A percentile compares a stretch with the other conserved stretches of the same genome.
Conservation (phyloP, 2,888 invertebrate genomes). For the Epinotia nisella region DNA sequence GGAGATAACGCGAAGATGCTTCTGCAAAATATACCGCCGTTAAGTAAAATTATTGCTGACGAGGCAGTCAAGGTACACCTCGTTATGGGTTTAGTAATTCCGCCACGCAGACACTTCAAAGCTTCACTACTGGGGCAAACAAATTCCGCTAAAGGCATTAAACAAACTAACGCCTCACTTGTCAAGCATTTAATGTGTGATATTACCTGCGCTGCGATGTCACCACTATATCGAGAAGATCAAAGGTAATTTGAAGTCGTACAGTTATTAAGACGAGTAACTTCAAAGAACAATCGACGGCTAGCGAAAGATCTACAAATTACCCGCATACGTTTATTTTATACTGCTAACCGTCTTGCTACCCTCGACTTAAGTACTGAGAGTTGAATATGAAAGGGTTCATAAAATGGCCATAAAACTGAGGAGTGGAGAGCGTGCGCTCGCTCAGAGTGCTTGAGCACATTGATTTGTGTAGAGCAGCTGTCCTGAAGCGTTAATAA, state of each 20-base stretch:
- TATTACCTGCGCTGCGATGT: conserved; percentile 56
- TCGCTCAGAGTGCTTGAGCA: conserved; percentile 68
- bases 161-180: conserved; percentile 50
- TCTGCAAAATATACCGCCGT: conserved; percentile 59
- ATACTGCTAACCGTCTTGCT: conserved; percentile 76
- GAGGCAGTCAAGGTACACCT: conserved; percentile 55
- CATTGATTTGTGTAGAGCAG: conserved; percentile 84
- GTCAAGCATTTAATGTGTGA: conserved; percentile 67
- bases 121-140: conserved; percentile 57
- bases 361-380: conserved; percentile 62
- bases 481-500: conserved; percentile 81
- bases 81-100: conserved; percentile 61
- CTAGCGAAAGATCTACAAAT: conserved; percentile 71
- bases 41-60: conserved; percentile 72
- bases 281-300: conserved; percentile 75
- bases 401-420: conserved; percentile 80
- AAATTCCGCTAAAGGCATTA: conserved; percentile 59
- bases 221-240: conserved; percentile 64
- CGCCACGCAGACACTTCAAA: conserved; percentile 65
- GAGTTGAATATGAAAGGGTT: conserved; percentile 79
- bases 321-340: conserved; percentile 76
- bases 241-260: conserved; percentile 67
- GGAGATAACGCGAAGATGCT: conserved; percentile 62
- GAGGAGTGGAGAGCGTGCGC: conserved; percentile 68
- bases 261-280: conserved; percentile 57